Evolutionary conservation across 2,797 vertebrate genomes (phyloP).

Genomic region (Aldrovandia affinis): DNA sequence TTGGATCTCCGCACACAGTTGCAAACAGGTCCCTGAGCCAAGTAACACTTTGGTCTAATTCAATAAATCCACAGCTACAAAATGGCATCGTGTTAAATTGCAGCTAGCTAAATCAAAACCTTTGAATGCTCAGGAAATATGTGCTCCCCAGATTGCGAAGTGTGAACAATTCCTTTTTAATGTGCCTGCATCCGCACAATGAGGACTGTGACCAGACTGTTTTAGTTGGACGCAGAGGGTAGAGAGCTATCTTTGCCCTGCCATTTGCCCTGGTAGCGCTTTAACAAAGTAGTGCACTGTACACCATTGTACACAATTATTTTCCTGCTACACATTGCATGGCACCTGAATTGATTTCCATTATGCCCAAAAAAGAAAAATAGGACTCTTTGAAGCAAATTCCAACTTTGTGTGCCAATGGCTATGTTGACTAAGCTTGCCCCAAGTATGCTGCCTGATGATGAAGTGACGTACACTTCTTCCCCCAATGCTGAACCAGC

Average conservation of each 20-base stretch:
- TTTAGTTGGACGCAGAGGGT: constrained; percentile 30
- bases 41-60: background rate
- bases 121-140: constrained; percentile 15
- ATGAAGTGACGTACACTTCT: background rate
- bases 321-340: background rate
- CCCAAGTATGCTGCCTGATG: background rate
- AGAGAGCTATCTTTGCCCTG: background rate
- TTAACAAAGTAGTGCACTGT: background rate
- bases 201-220: constrained; percentile 17
- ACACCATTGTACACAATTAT: background rate
- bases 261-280: background rate
- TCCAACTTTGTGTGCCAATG: background rate
- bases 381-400: background rate
- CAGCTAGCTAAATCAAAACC: background rate
- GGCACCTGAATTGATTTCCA: background rate
- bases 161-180: constrained; percentile 29
- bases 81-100: background rate
- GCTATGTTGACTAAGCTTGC: background rate
- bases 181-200: constrained; percentile 32
- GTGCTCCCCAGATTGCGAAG: constrained; percentile 34
- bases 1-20: background rate
- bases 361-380: background rate
- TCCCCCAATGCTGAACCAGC: too few relatives aligned
- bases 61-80: background rate
- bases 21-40: background rate